Evolutionary conservation across 2,113 vertebrate species (phyloP).

Genomic region (Silurus glanis): DNA sequence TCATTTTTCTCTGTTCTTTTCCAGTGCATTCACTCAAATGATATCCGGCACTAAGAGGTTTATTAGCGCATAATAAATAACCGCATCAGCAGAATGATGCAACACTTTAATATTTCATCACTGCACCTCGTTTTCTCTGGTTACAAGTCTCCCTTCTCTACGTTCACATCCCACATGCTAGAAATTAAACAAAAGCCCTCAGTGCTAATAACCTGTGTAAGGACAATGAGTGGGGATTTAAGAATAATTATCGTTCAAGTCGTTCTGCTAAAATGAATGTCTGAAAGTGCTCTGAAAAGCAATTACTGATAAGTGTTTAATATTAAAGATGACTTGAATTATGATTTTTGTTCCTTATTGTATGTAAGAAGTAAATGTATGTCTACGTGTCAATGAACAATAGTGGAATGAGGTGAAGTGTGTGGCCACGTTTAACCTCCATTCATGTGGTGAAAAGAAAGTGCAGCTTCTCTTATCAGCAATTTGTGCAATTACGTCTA

Average conservation of each 20-base stretch:
- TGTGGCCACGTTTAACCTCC: not conserved
- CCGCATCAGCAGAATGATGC: conserved; percentile 33
- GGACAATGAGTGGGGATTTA: conserved; percentile 6
- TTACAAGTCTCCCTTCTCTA: not conserved
- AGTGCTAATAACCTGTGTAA: conserved; percentile 2
- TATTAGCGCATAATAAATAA: conserved; percentile 38
- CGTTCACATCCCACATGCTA: not conserved
- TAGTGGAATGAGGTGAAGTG: not conserved
- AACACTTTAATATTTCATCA: conserved; percentile 32
- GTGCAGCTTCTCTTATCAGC: conserved; percentile 9
- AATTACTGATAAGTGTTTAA: conserved; percentile 8
- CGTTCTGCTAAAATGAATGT: not conserved
- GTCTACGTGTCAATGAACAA: not conserved
- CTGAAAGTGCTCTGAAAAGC: not conserved
- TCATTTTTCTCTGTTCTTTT: conserved; percentile 38
- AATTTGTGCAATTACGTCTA: not conserved
- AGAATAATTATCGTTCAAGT: not conserved
- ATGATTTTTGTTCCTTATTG: not conserved
- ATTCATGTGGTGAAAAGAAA: not conserved
- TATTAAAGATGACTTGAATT: conserved; percentile 3
- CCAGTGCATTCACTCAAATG: conserved; percentile 2
- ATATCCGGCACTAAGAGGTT: conserved; percentile 33
- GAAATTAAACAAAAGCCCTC: not conserved
- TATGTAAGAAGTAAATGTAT: not conserved
- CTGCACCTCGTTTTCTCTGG: not conserved